phyloP scores from a whole-genome alignment of 2,888 invertebrate genomes.

The Marasmarcha lunaedactyla region DNA sequence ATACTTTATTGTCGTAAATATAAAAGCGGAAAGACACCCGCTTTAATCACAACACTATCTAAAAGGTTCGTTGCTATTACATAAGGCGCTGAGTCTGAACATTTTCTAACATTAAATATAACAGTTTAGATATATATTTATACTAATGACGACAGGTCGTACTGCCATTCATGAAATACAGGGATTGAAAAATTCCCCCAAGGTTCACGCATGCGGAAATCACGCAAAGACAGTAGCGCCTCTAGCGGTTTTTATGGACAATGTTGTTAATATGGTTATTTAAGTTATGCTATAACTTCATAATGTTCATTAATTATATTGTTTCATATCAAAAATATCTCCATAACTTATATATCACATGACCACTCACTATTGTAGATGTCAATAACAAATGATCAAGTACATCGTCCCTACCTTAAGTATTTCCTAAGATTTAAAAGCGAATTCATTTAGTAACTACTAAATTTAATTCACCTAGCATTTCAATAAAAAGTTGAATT shows the following conservation, averaged over 20 bases:
- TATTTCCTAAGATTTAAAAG: no score
- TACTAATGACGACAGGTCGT: conserved; percentile 44
- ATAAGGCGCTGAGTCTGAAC: conserved; percentile 33
- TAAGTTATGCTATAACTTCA: no score
- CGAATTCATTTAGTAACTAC: no score
- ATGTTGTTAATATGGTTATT: no score
- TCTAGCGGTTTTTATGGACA: conserved; percentile 20
- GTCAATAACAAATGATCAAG: no score
- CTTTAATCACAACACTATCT: conserved; percentile 48
- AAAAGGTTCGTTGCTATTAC: conserved; percentile 45
- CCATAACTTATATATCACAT: no score
- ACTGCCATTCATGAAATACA: conserved; percentile 60
- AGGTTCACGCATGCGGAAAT: conserved; percentile 49
- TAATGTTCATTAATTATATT: no score
- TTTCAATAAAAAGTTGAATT: no score
- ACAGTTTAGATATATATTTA: conserved; percentile 32
- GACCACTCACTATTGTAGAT: no score
- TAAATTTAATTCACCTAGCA: no score
- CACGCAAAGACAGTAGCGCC: conserved; percentile 19
- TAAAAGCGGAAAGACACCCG: conserved; percentile 25
- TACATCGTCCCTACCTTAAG: no score
- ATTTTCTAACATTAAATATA: conserved; percentile 52
- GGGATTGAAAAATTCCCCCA: conserved; percentile 40
- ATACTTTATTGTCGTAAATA: conserved; percentile 45
- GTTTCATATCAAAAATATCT: no score